Evolutionary conservation across 2,888 invertebrate species (phyloP).

Genomic region (Caenorhabditis drosophilae): DNA sequence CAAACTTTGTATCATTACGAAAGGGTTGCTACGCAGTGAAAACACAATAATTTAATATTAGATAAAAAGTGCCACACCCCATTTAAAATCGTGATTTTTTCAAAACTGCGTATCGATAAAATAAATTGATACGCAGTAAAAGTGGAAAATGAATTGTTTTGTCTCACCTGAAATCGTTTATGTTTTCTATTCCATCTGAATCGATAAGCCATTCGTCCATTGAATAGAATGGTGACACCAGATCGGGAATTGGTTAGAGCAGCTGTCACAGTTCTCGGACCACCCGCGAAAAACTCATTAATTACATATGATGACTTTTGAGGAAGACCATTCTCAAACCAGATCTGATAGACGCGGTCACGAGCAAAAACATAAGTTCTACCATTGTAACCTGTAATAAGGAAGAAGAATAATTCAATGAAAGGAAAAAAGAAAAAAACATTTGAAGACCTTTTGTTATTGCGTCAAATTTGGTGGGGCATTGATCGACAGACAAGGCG

Average conservation of each 20-base stretch:
- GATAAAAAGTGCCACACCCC: too few relatives aligned
- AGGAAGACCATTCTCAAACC: conserved; percentile 58
- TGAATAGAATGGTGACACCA: conserved; percentile 59
- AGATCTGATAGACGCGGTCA: conserved; percentile 62
- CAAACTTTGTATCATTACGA: too few relatives aligned
- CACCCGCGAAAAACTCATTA: conserved; percentile 57
- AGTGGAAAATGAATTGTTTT: too few relatives aligned
- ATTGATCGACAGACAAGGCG: conserved; percentile 47
- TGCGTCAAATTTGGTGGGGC: conserved; percentile 60
- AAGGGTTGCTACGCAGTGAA: too few relatives aligned
- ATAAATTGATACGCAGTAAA: too few relatives aligned
- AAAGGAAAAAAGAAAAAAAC: too few relatives aligned
- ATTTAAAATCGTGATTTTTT: too few relatives aligned
- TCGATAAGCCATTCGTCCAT: conserved; percentile 54
- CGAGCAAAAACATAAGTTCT: conserved; percentile 62
- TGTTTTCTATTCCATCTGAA: conserved; percentile 62
- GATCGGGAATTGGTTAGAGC: conserved; percentile 61
- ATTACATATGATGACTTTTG: conserved; percentile 59
- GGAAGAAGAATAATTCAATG: too few relatives aligned
- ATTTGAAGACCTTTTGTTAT: too few relatives aligned
- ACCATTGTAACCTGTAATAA: conserved; percentile 57
- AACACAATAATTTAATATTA: too few relatives aligned
- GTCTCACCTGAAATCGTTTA: conserved; percentile 59
- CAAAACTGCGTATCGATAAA: too few relatives aligned
- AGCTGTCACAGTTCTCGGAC: conserved; percentile 60